These are phyloP conservation scores for Aegotheles bennettii DNA, from an alignment of 2,113 vertebrate genomes.

Conservation along the genomic window DNA sequence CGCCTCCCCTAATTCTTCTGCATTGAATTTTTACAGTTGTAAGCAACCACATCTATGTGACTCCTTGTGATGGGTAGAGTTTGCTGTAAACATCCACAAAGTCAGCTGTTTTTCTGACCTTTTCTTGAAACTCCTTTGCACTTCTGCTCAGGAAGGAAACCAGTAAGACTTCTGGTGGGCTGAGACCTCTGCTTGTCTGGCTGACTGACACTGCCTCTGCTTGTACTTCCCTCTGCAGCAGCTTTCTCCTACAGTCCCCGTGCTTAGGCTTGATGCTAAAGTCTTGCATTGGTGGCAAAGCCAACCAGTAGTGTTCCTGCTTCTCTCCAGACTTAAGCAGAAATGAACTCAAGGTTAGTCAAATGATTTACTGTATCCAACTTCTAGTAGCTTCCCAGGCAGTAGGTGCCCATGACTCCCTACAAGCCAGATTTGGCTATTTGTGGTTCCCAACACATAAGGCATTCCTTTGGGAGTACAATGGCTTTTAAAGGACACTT, in stretches of 20 bases:
- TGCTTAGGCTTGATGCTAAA: not conserved
- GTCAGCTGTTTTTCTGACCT: not conserved
- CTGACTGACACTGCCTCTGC: not conserved
- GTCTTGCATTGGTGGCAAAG: not conserved
- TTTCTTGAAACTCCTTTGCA: not conserved
- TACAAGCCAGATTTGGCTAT: not conserved
- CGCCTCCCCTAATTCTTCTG: not conserved
- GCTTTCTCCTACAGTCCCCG: not conserved
- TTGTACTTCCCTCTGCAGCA: not conserved
- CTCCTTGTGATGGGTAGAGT: accelerated
- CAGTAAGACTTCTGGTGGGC: not conserved
- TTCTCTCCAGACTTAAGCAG: not conserved
- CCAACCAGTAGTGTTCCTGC: not conserved
- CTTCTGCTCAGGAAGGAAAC: not conserved
- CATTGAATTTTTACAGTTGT: not conserved
- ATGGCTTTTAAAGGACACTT: not conserved
- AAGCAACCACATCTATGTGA: not conserved
- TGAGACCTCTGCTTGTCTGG: not conserved
- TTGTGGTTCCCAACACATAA: not conserved
- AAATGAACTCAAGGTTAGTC: not conserved
- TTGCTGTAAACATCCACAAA: not conserved
- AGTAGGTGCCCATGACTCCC: accelerated
- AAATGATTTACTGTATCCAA: not conserved
- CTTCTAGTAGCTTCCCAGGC: not conserved
- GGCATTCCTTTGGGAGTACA: not conserved